A percentile compares a stretch with the other conserved stretches of the same genome.
These are phyloP conservation scores for Otolemur crassicaudatus DNA, from an alignment of 2,797 vertebrate species.

Conservation along the genomic window DNA sequence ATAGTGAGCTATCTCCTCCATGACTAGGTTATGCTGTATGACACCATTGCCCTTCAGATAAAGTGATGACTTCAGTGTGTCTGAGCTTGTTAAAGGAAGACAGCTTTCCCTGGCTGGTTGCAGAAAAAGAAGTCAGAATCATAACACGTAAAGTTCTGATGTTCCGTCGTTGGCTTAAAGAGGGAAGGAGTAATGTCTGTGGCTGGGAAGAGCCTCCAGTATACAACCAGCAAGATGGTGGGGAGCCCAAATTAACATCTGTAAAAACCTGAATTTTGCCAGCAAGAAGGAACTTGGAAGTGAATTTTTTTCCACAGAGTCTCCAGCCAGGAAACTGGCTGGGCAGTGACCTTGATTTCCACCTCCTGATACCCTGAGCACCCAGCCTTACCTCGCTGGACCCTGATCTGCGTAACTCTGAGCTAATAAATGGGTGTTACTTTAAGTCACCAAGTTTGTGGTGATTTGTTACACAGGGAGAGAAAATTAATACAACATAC, in stretches of 20 bases:
- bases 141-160: background rate
- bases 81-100: background rate
- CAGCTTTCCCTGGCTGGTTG: background rate
- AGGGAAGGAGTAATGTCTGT: accelerated
- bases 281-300: background rate
- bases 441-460: background rate
- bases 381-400: too few relatives aligned
- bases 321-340: background rate
- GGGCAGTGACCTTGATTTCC: background rate
- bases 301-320: background rate
- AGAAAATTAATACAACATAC: background rate
- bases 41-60: background rate
- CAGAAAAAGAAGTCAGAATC: background rate
- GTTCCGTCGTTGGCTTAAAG: background rate
- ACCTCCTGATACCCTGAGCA: background rate
- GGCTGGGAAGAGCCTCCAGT: background rate
- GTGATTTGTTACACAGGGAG: too few relatives aligned
- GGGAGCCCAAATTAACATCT: too few relatives aligned
- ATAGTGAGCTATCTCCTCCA: too few relatives aligned
- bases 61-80: accelerated
- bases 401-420: background rate
- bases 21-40: accelerated
- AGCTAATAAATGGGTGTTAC: background rate
- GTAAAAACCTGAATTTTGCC: background rate
- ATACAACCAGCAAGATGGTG: background rate